Evolutionary conservation across 2,797 vertebrate species (phyloP).

Genomic region (Macropus fuliginosus): DNA sequence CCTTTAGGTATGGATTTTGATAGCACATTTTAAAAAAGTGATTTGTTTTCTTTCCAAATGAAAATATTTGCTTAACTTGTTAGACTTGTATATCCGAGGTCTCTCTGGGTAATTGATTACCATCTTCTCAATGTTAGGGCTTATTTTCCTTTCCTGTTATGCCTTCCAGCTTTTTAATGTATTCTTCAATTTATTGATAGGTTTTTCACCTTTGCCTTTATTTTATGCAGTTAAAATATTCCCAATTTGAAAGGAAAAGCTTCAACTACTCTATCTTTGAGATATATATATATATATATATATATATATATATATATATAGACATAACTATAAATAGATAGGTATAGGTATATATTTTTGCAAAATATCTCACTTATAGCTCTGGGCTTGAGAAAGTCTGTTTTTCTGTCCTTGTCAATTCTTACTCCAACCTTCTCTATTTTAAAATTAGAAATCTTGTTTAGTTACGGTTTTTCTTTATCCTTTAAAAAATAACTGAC

Average conservation of each 20-base stretch:
- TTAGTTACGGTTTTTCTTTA: not conserved
- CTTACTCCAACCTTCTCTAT: not conserved
- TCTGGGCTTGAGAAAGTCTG: not conserved
- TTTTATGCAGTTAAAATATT: slow-evolving; percentile 26
- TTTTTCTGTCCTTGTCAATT: not conserved
- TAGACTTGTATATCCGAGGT: not conserved
- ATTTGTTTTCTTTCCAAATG: not conserved
- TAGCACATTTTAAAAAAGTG: not conserved
- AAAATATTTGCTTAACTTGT: not conserved
- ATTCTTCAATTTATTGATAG: slow-evolving; percentile 40
- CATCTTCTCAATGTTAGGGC: not conserved
- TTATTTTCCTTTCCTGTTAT: slow-evolving; percentile 28
- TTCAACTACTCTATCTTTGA: not conserved
- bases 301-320: not conserved
- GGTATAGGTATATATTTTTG: not conserved
- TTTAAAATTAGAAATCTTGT: not conserved
- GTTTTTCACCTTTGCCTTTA: slow-evolving; percentile 15
- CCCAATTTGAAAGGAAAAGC: slow-evolving; percentile 27
- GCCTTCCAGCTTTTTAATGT: slow-evolving; percentile 11
- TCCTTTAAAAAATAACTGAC: not conserved
- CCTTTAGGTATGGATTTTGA: slow-evolving; percentile 29
- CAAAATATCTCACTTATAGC: not conserved
- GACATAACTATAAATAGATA: not conserved
- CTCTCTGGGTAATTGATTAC: not conserved
- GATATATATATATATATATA: not conserved